These are phyloP conservation scores for Synaphobranchus kaupii DNA, from an alignment of 2,797 vertebrate species.

Conservation along the genomic window DNA sequence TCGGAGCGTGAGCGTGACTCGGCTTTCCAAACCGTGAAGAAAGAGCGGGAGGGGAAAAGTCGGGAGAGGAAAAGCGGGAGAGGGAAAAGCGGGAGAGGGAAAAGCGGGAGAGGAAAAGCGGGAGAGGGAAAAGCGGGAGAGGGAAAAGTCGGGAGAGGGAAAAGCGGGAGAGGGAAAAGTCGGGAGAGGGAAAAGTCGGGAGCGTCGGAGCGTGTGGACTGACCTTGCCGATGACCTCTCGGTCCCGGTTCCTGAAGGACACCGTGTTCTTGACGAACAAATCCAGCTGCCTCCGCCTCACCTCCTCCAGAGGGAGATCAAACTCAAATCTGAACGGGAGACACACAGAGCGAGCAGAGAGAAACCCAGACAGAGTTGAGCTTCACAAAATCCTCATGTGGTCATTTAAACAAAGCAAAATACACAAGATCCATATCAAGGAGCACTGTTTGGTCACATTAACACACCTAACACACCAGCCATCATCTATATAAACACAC, in stretches of 20 bases:
- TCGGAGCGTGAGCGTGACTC: background rate
- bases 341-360: background rate
- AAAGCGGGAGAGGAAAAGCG: too few relatives aligned
- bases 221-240: slow-evolving; percentile 88
- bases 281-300: slow-evolving; percentile 77
- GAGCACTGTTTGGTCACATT: background rate
- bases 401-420: background rate
- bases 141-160: too few relatives aligned
- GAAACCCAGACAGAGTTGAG: background rate
- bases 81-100: too few relatives aligned
- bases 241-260: slow-evolving; percentile 90
- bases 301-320: slow-evolving; percentile 83
- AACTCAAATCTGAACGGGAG: slow-evolving; percentile 82
- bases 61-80: too few relatives aligned
- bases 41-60: background rate
- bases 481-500: background rate
- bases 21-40: background rate
- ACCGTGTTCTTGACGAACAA: slow-evolving; percentile 85
- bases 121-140: too few relatives aligned
- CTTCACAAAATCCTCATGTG: background rate
- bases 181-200: background rate
- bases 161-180: too few relatives aligned
- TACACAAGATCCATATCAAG: background rate
- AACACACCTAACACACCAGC: background rate
- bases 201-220: background rate